Percentiles rank a stretch among this genome's conserved stretches.
Conservation (phyloP, 2,888 invertebrate genomes). For the Teleogryllus oceanicus region DNA sequence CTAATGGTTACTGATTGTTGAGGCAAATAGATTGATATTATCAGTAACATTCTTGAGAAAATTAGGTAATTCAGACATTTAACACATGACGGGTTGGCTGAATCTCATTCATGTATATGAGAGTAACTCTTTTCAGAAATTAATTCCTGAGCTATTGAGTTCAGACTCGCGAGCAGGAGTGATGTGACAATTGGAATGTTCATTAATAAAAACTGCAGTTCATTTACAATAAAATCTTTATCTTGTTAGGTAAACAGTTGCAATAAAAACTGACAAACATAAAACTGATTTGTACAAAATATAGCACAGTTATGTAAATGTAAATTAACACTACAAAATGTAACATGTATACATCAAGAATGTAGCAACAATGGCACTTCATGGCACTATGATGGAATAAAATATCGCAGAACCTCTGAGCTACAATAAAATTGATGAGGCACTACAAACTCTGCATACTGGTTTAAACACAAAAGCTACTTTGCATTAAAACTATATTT, state of each 20-base stretch:
- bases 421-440: background rate
- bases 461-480: background rate
- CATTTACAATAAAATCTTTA: background rate
- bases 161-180: too few species aligned
- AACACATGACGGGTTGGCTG: too few species aligned
- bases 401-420: background rate
- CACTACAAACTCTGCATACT: background rate
- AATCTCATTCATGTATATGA: too few species aligned
- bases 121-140: too few species aligned
- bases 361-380: constrained; percentile 22
- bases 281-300: constrained; percentile 22
- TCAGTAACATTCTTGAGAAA: too few species aligned
- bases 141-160: too few species aligned
- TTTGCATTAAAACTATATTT: background rate
- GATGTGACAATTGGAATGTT: background rate
- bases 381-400: constrained; percentile 24
- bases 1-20: too few species aligned
- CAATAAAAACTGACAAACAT: constrained; percentile 20
- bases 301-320: background rate
- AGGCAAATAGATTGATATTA: too few species aligned
- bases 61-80: too few species aligned
- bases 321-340: background rate
- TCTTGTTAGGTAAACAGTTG: constrained; percentile 7
- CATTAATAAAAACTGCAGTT: background rate
- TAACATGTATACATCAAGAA: background rate